A percentile compares a stretch with the other conserved stretches of the same genome.
Evolutionary conservation across 2,113 vertebrate genomes (phyloP).

Genomic region (Ursus arctos): DNA sequence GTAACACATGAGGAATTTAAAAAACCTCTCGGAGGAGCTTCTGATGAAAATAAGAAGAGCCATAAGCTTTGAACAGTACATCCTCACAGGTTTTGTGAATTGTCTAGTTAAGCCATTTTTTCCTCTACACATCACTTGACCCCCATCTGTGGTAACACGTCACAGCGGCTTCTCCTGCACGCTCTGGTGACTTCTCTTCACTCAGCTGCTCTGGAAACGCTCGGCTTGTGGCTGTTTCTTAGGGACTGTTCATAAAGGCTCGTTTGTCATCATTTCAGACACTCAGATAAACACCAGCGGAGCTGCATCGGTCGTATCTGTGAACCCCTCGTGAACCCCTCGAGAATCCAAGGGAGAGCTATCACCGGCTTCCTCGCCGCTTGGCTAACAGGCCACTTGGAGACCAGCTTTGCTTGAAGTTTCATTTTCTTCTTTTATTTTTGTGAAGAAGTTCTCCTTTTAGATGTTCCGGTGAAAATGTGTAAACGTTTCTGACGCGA

Average conservation of each 20-base stretch:
- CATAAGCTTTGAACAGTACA: not conserved
- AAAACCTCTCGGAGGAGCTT: not conserved
- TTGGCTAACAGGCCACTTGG: not conserved
- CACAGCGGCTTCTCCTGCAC: not conserved
- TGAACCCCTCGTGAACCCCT: too few relatives aligned
- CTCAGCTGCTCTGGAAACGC: not conserved
- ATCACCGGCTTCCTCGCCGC: too few relatives aligned
- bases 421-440: not conserved
- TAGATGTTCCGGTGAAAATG: not conserved
- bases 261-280: not conserved
- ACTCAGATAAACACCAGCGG: not conserved
- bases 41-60: not conserved
- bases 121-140: not conserved
- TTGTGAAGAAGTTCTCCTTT: not conserved
- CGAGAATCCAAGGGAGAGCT: not conserved
- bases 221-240: not conserved
- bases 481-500: not conserved
- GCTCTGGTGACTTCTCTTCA: not conserved
- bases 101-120: not conserved
- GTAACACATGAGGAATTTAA: not conserved
- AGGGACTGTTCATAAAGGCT: not conserved
- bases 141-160: not conserved
- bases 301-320: not conserved
- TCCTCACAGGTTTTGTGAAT: not conserved
- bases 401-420: not conserved